phyloP scores from a whole-genome alignment of 23 tunicate species.

The Clavelina lepadiformis region DNA sequence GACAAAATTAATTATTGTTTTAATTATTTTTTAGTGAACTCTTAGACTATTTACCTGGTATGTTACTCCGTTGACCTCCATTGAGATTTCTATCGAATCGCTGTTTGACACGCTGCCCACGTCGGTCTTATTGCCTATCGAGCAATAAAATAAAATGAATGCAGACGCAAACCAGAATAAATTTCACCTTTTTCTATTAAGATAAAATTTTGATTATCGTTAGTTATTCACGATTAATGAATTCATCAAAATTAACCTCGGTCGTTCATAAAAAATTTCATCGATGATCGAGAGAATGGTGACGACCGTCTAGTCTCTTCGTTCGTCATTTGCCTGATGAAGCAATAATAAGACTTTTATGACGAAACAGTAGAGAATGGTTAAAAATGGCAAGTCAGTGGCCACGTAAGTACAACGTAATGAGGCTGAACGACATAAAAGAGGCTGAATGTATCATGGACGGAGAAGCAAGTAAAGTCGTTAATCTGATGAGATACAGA shows the following conservation, averaged over 20 bases:
- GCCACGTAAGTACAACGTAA: no score
- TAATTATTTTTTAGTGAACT: no score
- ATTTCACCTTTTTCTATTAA: no score
- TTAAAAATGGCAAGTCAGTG: not conserved
- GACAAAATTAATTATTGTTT: no score
- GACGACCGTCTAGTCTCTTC: slow-evolving; percentile 14
- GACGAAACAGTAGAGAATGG: not conserved
- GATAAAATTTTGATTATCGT: no score
- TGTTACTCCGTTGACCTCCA: slow-evolving; percentile 69
- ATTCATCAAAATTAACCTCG: slow-evolving; percentile 15
- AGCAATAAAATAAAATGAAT: no score
- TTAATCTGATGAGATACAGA: no score
- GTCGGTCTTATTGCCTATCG: slow-evolving; percentile 12
- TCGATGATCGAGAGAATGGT: slow-evolving; percentile 20
- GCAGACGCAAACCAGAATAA: no score
- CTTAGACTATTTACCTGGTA: slow-evolving; percentile 84
- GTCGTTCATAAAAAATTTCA: slow-evolving; percentile 34
- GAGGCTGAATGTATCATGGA: no score
- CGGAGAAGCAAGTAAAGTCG: no score
- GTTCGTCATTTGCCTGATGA: slow-evolving; percentile 26
- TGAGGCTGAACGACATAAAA: no score
- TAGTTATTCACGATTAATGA: no score
- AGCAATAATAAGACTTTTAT: not conserved
- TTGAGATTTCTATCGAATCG: slow-evolving; percentile 67
- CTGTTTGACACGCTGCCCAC: slow-evolving; percentile 35